Evolutionary conservation across 2,113 vertebrate species (phyloP), one percentile per base, ranked within the genome.

Genomic region (Scomber japonicus): DNA sequence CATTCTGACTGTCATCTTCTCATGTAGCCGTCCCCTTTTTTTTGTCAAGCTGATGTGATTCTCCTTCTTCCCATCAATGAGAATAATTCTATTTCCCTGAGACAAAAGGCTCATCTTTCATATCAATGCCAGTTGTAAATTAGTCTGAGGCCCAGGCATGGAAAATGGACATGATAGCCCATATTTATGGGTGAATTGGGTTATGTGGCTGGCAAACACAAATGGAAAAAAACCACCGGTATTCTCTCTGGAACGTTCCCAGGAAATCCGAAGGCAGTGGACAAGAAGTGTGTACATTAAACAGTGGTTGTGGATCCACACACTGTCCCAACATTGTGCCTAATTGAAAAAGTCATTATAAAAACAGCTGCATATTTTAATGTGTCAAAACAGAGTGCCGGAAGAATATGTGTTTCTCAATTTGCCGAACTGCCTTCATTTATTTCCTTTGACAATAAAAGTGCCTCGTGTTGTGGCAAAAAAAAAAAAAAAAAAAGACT

Each of bases 111-210:
- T 85, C 87, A 85, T 93, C 81, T 90, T 90, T 91, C 85, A 88
- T 69, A 79, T 87, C 87, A 81, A 15, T 86, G 83, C 78, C 66
- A 72, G 65, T 80, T 79, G 82, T 89, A 82, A 90, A 92, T 91
- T 83, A 89, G 79, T 80, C 80, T 69, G 78, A 74, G 81, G 84
- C 65, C 71, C 87, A 89, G 88, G 46, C 90, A 82, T 80, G 75
- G 91, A 89, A 91, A 93, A 92, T 90, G 84, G 88, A 91, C 90
- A 80, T 65, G 78, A 88, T 86, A 75, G 90, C 78, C 87, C 89
- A 87, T 91, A 91, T 92, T 92, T 90, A 90, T 86, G 81, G 71
- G 24, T 71, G 82, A 88, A 92, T 84, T 89, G 80, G 83, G 81
- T 91, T 92, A 91, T 84, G 86, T 71, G 55, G 71, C 89, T 70